Percentiles rank a stretch among this genome's conserved stretches.
phyloP scores from a whole-genome alignment of 2,113 vertebrate species.

The Corvus cornix region DNA sequence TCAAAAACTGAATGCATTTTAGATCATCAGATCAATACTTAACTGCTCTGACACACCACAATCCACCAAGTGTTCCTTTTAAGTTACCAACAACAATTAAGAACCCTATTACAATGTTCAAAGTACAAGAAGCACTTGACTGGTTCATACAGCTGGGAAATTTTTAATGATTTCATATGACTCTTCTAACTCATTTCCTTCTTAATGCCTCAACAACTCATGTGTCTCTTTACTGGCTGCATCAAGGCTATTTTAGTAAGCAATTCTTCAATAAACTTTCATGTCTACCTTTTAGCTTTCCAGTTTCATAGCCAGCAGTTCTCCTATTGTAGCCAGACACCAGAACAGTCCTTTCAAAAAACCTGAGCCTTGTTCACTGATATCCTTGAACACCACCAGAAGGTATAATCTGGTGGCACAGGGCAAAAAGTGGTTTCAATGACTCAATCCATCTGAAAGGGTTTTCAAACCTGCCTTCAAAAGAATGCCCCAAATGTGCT shows the following conservation, averaged over 20 bases:
- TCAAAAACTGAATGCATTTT: neutral
- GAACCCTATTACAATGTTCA: neutral
- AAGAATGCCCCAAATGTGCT: neutral
- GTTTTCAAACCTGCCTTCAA: neutral
- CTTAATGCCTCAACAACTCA: neutral
- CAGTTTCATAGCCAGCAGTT: neutral
- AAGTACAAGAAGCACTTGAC: neutral
- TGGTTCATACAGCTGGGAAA: neutral
- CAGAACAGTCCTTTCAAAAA: neutral
- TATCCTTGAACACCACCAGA: neutral
- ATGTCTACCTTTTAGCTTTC: neutral
- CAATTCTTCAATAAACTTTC: neutral
- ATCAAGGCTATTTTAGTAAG: neutral
- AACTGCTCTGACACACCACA: neutral
- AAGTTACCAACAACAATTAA: neutral
- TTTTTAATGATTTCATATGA: neutral
- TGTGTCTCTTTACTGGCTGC: neutral
- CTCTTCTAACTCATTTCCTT: neutral
- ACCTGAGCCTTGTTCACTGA: neutral
- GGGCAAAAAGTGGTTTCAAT: neutral
- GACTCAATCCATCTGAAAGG: neutral
- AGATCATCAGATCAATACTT: neutral
- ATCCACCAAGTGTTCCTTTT: fast-evolving
- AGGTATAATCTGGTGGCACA: neutral
- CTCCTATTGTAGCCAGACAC: neutral